Conservation (phyloP, 2,797 vertebrate species). For the Simalia tracyae region DNA sequence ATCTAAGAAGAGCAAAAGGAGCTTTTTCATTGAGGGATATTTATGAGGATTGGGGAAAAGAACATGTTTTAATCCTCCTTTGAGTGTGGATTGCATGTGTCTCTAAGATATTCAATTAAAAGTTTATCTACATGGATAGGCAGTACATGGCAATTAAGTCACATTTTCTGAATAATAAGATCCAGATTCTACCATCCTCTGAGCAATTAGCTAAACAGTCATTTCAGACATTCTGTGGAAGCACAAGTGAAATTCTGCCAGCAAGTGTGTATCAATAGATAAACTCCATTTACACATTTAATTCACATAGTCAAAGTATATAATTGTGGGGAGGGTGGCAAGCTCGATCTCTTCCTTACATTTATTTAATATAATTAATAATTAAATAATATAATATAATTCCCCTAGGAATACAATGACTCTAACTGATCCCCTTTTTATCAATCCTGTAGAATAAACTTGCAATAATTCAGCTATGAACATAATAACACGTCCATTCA, state of each 20-base stretch:
- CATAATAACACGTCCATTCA: neutral
- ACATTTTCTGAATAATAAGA: neutral
- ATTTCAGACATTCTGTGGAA: neutral
- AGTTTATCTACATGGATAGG: neutral
- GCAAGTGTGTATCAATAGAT: neutral
- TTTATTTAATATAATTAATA: no score
- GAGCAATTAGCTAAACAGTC: neutral
- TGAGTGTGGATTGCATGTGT: neutral
- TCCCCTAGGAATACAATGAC: neutral
- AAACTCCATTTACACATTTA: neutral
- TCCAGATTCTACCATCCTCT: neutral
- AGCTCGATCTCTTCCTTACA: neutral
- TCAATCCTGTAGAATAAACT: neutral
- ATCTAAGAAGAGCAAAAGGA: slow-evolving; percentile 35
- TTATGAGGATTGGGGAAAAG: slow-evolving; percentile 9
- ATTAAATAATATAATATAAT: no score
- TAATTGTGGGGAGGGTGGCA: neutral
- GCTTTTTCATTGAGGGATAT: slow-evolving; percentile 25
- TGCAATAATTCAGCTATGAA: neutral
- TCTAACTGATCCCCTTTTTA: neutral
- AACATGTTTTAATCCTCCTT: neutral
- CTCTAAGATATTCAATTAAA: neutral
- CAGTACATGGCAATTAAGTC: neutral
- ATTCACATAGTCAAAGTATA: neutral
- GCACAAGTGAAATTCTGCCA: neutral